phyloP scores from a whole-genome alignment of 2,797 vertebrate species.

The Pterois miles region DNA sequence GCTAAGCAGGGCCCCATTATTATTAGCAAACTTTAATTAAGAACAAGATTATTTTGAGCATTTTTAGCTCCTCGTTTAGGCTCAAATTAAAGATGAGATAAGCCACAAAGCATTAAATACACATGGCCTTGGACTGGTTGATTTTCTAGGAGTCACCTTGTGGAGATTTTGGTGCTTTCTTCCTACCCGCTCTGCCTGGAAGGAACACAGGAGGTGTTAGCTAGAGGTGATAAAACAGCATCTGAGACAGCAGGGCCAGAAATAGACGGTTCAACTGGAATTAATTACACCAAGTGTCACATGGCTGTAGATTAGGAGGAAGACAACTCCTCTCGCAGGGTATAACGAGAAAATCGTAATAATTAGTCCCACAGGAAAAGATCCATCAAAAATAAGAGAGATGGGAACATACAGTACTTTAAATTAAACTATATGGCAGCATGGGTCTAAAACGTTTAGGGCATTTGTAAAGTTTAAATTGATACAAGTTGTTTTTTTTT shows the following conservation, averaged over 20 bases:
- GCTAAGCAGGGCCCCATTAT: not conserved
- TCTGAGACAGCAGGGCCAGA: conserved; percentile 62
- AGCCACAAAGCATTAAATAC: not conserved
- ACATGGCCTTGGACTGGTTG: not conserved
- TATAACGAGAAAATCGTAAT: conserved; percentile 69
- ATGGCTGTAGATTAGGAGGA: conserved; percentile 71
- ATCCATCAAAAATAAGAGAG: conserved; percentile 54
- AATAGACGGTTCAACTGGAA: conserved; percentile 80
- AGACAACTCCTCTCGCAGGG: conserved; percentile 68
- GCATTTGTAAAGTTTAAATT: conserved; percentile 21
- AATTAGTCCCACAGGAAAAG: conserved; percentile 74
- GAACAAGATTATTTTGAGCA: not conserved
- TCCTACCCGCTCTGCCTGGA: conserved; percentile 37
- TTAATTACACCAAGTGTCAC: conserved; percentile 82
- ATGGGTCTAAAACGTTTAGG: not conserved
- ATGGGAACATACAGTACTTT: conserved; percentile 24
- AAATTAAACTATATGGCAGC: conserved; percentile 29
- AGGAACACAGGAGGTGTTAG: conserved; percentile 53
- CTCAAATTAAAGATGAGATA: not conserved
- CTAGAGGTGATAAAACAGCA: conserved; percentile 64
- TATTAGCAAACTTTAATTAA: not conserved
- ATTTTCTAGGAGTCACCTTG: conserved; percentile 21
- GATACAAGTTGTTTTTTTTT: not conserved
- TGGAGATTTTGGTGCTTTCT: conserved; percentile 18
- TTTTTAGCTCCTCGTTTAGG: not conserved